These are phyloP conservation scores for Rhipidura dahli DNA, from an alignment of 2,113 vertebrate genomes.

Conservation along the genomic window DNA sequence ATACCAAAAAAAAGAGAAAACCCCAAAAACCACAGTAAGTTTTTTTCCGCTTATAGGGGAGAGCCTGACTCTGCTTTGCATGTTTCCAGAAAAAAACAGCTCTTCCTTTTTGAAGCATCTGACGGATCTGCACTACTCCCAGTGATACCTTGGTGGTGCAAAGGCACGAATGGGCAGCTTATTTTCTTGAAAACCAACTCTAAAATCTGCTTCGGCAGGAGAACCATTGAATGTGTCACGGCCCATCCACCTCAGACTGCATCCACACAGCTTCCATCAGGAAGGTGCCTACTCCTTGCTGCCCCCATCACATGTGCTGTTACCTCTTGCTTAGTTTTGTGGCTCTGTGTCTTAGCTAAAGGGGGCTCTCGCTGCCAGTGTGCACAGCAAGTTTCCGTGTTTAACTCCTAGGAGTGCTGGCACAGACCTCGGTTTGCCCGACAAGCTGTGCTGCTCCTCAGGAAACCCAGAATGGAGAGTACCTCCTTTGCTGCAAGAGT, in stretches of 20 bases:
- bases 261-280: not conserved
- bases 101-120: not conserved
- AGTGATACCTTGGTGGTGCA: not conserved
- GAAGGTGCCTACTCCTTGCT: not conserved
- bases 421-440: not conserved
- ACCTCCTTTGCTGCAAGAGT: not conserved
- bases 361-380: accelerated
- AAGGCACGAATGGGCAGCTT: not conserved
- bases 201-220: not conserved
- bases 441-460: not conserved
- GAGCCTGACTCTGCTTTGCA: slow-evolving; percentile 9
- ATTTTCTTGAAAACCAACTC: not conserved
- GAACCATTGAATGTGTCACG: not conserved
- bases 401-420: not conserved
- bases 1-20: not conserved
- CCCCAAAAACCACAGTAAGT: not conserved
- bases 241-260: not conserved
- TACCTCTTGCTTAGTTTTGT: not conserved
- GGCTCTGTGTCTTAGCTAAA: not conserved
- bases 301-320: not conserved
- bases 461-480: accelerated
- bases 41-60: not conserved
- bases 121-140: not conserved
- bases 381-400: not conserved
- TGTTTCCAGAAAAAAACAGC: not conserved